These are phyloP conservation scores for Caprella mutica DNA, from an alignment of 2,888 invertebrate genomes.

Conservation along the genomic window DNA sequence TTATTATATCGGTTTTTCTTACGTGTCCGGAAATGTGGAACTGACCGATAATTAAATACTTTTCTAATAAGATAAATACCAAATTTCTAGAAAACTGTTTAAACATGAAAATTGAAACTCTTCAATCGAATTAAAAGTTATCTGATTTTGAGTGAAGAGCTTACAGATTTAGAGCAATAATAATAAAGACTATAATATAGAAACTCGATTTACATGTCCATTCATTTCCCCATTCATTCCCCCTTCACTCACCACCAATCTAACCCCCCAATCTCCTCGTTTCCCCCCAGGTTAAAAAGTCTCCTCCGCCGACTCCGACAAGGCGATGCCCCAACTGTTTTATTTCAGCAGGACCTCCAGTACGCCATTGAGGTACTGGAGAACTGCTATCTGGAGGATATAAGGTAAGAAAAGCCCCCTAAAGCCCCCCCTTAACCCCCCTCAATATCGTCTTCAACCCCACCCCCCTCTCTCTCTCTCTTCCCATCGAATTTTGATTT, in stretches of 20 bases:
- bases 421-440: background rate
- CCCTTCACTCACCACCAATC: background rate
- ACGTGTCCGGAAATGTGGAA: too few species aligned
- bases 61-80: too few species aligned
- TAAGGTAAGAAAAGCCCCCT: slow-evolving; percentile 59
- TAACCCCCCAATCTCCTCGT: background rate
- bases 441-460: background rate
- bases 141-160: background rate
- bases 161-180: background rate
- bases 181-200: background rate
- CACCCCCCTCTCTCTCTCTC: background rate
- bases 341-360: slow-evolving; percentile 80
- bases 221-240: slow-evolving; percentile 10
- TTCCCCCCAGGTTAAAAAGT: slow-evolving; percentile 68
- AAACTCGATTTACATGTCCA: background rate
- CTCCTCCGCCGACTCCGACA: slow-evolving; percentile 70
- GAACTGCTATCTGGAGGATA: slow-evolving; percentile 84
- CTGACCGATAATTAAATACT: too few species aligned
- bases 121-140: background rate
- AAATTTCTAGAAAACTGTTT: too few species aligned
- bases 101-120: background rate
- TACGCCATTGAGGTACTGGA: slow-evolving; percentile 87
- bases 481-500: background rate
- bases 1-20: too few species aligned
- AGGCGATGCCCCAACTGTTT: slow-evolving; percentile 77